A percentile compares a stretch with the other conserved stretches of the same genome.
Evolutionary conservation across 2,888 invertebrate genomes (phyloP).

Genomic region (Endomychus coccineus): DNA sequence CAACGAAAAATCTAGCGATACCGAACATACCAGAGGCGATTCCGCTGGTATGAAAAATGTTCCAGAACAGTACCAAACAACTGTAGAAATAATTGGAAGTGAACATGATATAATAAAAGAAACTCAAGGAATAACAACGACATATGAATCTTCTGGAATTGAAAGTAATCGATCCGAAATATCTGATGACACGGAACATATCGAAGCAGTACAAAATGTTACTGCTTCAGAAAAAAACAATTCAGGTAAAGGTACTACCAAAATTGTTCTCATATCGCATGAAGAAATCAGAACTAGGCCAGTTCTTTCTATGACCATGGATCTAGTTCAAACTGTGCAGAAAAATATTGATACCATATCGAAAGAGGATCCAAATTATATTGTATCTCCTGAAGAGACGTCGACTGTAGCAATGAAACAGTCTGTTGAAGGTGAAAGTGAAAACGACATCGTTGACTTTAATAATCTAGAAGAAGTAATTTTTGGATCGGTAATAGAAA

Average conservation of each 20-base stretch:
- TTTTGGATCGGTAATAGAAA: constrained; percentile 56
- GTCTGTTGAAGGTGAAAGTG: too few species aligned
- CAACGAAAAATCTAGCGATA: neutral
- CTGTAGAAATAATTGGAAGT: neutral
- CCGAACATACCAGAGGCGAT: neutral
- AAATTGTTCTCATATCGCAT: constrained; percentile 53
- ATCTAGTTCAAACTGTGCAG: constrained; percentile 38
- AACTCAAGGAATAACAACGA: neutral
- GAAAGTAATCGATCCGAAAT: neutral
- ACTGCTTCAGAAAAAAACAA: neutral
- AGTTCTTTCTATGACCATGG: constrained; percentile 57
- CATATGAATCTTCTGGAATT: neutral
- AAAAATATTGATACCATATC: constrained; percentile 6
- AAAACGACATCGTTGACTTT: too few species aligned
- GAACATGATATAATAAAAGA: neutral
- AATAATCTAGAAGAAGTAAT: constrained; percentile 49
- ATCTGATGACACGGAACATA: neutral
- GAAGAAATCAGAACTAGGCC: constrained; percentile 64
- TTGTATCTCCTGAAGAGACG: too few species aligned
- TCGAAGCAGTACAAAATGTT: neutral
- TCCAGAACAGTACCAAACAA: too few species aligned
- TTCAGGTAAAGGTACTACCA: constrained; percentile 4
- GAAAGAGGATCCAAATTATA: constrained; percentile 1
- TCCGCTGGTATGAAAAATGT: neutral
- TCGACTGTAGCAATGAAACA: too few species aligned